Evolutionary conservation across 2,797 vertebrate genomes (phyloP).

Genomic region (Leuciscus waleckii): DNA sequence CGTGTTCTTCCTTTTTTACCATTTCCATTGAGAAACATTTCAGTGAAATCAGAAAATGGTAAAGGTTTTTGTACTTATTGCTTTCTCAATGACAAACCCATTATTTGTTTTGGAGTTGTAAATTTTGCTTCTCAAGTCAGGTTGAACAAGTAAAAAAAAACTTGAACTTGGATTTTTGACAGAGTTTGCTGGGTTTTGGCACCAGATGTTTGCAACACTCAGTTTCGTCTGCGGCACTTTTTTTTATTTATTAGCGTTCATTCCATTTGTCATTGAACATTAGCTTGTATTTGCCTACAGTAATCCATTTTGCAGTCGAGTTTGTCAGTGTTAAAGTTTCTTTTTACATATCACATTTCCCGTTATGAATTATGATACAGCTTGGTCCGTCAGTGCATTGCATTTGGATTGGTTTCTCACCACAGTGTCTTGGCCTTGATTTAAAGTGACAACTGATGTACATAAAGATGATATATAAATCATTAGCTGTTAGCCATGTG

Average conservation of each 20-base stretch:
- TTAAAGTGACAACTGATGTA: not conserved
- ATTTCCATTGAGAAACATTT: not conserved
- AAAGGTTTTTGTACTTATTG: not conserved
- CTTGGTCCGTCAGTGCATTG: not conserved
- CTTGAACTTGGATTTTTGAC: not conserved
- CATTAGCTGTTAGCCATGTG: not conserved
- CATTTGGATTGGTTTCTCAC: not conserved
- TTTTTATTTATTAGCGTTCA: not conserved
- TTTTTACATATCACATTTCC: not conserved
- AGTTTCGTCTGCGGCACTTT: too few relatives aligned
- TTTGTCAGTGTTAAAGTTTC: not conserved
- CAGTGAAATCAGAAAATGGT: not conserved
- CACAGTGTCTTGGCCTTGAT: not conserved
- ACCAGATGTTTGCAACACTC: not conserved
- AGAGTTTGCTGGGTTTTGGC: not conserved
- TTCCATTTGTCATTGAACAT: not conserved
- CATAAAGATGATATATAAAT: not conserved
- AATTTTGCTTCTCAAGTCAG: not conserved
- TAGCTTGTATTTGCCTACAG: not conserved
- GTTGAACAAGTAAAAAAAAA: not conserved
- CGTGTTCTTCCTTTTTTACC: not conserved
- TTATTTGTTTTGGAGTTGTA: not conserved
- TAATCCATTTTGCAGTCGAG: not conserved
- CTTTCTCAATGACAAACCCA: not conserved
- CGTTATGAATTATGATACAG: not conserved